Evolutionary conservation across 2,797 vertebrate species (phyloP), one percentile per base, ranked within the genome.

Genomic region (Emydoidea blandingii): DNA sequence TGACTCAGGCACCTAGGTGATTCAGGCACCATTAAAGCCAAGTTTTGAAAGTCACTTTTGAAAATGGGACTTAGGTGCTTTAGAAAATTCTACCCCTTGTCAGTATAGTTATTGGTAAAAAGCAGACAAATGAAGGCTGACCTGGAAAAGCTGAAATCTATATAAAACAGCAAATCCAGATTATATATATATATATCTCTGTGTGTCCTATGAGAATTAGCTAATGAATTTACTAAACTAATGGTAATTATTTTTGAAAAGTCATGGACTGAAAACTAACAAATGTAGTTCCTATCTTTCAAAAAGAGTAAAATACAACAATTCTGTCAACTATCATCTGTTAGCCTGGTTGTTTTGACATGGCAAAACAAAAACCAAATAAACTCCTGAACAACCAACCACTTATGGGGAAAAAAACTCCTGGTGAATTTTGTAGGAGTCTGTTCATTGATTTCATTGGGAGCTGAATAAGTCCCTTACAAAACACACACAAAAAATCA

Each of bases 221-320:
- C 92, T 88, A 95, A 92, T 89, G 88, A 95, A 85, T 93, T 96
- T 94, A 95, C 93, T 89, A 95, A 95, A 97, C 83, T 74, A 94
- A 95, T 95, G 81, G 86, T 93, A 91, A 96, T 97, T 86, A 91
- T 96, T 96, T 96, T 92, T 94, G 86, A 95, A 95, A 95, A 95
- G 85, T 89, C 59, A 1, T 72, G 85, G 83, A 62, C 94, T 90
- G 88, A 95, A 97, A 97, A 97, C 25, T 96, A 97, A 90, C 96
- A 97, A 89, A 92, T 96, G 96, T 0, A 1, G 88, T 76, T 95
- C 59, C 79, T 91, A 92, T 47, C 76, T 94, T 96, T 92, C 85
- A 93, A 81, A 95, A 94, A 89, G 91, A 79, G 84, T 88, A 62
- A 95, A 91, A 74, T 74, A 14, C 8, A 94, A 86, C 93, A 97